These are phyloP conservation scores for Protosalanx chinensis DNA, from an alignment of 2,797 vertebrate genomes.

Conservation along the genomic window DNA sequence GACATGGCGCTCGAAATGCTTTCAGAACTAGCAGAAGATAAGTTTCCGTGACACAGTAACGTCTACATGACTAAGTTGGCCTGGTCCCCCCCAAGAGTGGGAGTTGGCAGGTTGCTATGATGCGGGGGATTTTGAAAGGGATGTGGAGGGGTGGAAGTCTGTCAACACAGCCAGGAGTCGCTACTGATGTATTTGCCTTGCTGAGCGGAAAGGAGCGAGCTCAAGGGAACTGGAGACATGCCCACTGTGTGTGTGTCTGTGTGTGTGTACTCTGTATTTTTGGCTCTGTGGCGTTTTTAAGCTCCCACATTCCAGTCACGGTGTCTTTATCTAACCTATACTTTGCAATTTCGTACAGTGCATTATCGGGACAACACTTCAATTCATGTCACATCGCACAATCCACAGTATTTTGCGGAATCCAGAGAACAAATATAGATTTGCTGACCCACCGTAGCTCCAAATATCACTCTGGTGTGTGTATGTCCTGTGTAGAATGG, in stretches of 20 bases:
- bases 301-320: constrained; percentile 36
- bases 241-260: constrained; percentile 39
- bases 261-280: constrained; percentile 11
- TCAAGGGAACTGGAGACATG: constrained; percentile 48
- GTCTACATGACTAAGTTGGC: constrained; percentile 58
- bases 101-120: constrained; percentile 58
- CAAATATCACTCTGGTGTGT: constrained; percentile 99
- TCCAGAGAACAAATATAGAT: neutral
- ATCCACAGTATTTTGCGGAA: neutral
- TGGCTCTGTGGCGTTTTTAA: constrained; percentile 28
- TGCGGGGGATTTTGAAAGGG: constrained; percentile 43
- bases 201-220: constrained; percentile 61
- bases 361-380: no score
- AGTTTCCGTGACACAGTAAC: constrained; percentile 43
- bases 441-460: constrained; percentile 88
- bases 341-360: no score
- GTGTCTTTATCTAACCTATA: no score
- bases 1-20: constrained; percentile 9
- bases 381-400: no score
- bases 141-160: constrained; percentile 43
- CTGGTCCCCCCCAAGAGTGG: constrained; percentile 46
- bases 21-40: constrained; percentile 9
- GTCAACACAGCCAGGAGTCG: constrained; percentile 48
- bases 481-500: constrained; percentile 93
- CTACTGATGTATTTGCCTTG: constrained; percentile 66